A percentile compares a stretch with the other conserved stretches of the same genome.
Conservation (phyloP, 2,797 vertebrate genomes). For the Erpetoichthys calabaricus region DNA sequence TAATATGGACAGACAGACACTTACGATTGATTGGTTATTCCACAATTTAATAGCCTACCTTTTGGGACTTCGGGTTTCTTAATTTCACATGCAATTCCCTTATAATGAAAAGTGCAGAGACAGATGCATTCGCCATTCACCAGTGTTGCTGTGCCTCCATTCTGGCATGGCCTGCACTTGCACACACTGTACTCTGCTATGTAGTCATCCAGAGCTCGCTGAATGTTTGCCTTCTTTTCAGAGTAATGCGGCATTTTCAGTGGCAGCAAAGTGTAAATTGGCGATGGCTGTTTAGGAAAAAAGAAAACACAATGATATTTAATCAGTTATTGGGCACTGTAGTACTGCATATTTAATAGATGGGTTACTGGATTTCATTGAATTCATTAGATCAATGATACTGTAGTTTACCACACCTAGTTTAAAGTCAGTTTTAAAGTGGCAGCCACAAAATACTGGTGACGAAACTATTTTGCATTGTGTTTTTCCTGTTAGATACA, state of each 20-base stretch:
- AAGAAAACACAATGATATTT: no score
- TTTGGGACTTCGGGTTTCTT: conserved; percentile 17
- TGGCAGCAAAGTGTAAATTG: conserved; percentile 66
- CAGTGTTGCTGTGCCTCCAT: conserved; percentile 60
- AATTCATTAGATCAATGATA: no score
- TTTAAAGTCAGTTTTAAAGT: no score
- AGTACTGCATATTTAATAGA: no score
- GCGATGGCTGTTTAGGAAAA: conserved; percentile 46
- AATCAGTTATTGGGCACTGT: no score
- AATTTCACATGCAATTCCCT: conserved; percentile 65
- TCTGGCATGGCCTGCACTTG: conserved; percentile 73
- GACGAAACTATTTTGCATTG: no score
- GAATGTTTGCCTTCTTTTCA: conserved; percentile 54
- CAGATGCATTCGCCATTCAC: conserved; percentile 68
- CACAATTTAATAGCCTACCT: conserved; percentile 30
- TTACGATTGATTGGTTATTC: no score
- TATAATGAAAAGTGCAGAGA: conserved; percentile 44
- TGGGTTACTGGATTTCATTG: no score
- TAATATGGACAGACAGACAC: no score
- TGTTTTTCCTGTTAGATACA: no score
- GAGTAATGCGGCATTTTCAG: conserved; percentile 42
- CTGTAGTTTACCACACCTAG: no score
- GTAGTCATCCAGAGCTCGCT: conserved; percentile 58
- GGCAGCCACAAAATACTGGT: no score
- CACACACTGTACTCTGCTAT: conserved; percentile 57